Base-by-base conservation (phyloP, 64 coral and sea anemone genomes). In the Montipora foliosa region DNA sequence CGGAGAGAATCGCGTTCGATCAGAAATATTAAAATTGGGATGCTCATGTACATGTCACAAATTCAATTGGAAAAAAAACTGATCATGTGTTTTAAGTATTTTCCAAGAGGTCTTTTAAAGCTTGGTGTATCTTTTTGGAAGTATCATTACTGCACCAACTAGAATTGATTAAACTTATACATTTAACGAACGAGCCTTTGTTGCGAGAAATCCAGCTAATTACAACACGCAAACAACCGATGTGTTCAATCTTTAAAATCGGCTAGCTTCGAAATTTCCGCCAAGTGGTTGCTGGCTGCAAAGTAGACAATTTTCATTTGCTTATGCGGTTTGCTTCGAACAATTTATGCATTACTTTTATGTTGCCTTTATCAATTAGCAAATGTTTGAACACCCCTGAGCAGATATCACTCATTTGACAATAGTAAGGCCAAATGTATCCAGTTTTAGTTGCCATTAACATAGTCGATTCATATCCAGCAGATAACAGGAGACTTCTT, bases 381-480 rank as follows among this genome's bases (percentile, higher is more conserved):
- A 71, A 86, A 86, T 86, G 66, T 86, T 86, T 86, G 19, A 17
- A 86, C 64, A 49, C 12, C 49, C 15, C 46, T 9, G 45, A 86
- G 53, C 53, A 57, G 53, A 8, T 8, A 57, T 57, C 53, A 57
- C 6, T 57, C 11, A 57, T 6, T 57, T 57, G 53, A 8, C 11
- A 11, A 71, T 8, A 10, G 5, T 49, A 84, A 67, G 17, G n/a
- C 17, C 46, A 15, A 71, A 72, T n/a, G 22, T 8, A 48, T 50
- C 64, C 19, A 5, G 4, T 5, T 46, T 86, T 50, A 21, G 49
- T 67, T 67, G 8, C 16, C 67, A 71, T 37, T 47, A 19, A 7
- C 44, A 0, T 5, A 57, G 6, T 11, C 53, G 11, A 6, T 57
- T 57, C 53, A 57, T 57, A 11, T 57, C 53, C 53, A 57, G 11